These are phyloP conservation scores for Stictonetta naevosa DNA, from an alignment of 2,113 vertebrate species.

Conservation along the genomic window DNA sequence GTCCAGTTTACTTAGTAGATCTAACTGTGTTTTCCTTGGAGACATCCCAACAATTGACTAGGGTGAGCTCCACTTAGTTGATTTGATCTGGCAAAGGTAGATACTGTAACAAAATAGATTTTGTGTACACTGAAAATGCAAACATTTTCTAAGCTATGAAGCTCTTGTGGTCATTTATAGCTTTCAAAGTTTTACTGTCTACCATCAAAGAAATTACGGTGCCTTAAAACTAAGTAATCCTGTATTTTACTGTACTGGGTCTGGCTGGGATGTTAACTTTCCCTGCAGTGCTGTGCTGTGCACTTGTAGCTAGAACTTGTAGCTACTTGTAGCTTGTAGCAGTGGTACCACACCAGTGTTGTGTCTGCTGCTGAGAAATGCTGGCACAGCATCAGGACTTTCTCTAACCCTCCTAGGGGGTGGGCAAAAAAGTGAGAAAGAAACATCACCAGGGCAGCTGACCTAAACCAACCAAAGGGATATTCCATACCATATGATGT, in stretches of 20 bases:
- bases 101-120: neutral
- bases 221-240: neutral
- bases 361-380: too few relatives aligned
- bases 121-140: neutral
- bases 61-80: neutral
- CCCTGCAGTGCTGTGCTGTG: too few relatives aligned
- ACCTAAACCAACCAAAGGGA: too few relatives aligned
- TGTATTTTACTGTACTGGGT: neutral
- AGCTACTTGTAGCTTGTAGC: too few relatives aligned
- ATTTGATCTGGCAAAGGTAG: neutral
- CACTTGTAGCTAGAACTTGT: too few relatives aligned
- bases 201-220: neutral
- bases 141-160: neutral
- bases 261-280: too few relatives aligned
- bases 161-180: neutral
- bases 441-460: too few relatives aligned
- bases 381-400: too few relatives aligned
- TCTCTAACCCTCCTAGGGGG: too few relatives aligned
- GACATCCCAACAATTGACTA: neutral
- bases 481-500: too few relatives aligned
- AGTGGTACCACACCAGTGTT: too few relatives aligned
- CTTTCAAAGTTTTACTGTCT: neutral
- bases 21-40: slow-evolving; percentile 4
- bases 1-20: neutral
- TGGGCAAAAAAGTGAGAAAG: too few relatives aligned